These are phyloP conservation scores for Autographa gamma DNA, from an alignment of 2,888 invertebrate species.

Conservation along the genomic window DNA sequence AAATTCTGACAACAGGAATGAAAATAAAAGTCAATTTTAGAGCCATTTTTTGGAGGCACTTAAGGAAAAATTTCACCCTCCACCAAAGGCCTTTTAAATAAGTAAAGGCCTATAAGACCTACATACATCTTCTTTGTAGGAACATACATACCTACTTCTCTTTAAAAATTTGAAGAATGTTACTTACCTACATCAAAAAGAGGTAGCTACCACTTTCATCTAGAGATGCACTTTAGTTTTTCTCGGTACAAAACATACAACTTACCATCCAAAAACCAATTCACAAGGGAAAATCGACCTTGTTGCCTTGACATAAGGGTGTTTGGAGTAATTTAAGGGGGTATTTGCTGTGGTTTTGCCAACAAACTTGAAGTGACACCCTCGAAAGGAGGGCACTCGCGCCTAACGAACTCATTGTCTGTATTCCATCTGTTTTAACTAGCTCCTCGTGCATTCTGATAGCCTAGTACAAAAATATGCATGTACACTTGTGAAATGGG, in stretches of 20 bases:
- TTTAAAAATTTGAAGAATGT: slow-evolving; percentile 39
- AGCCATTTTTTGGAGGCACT: neutral
- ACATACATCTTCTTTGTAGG: neutral
- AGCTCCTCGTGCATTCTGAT: slow-evolving; percentile 45
- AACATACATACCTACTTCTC: neutral
- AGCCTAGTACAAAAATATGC: slow-evolving; percentile 38
- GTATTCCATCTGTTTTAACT: slow-evolving; percentile 57
- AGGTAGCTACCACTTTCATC: slow-evolving; percentile 41
- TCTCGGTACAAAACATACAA: slow-evolving; percentile 23
- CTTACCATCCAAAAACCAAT: slow-evolving; percentile 1
- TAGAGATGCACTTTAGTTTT: slow-evolving; percentile 53
- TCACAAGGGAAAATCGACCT: slow-evolving; percentile 20
- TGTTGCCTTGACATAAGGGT: slow-evolving; percentile 20
- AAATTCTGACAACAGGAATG: too few relatives aligned
- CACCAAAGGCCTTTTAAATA: neutral
- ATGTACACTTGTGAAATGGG: too few relatives aligned
- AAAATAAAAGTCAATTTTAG: too few relatives aligned
- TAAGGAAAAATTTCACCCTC: neutral
- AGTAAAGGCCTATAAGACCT: too few relatives aligned
- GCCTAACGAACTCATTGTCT: slow-evolving; percentile 86
- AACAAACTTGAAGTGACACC: slow-evolving; percentile 75
- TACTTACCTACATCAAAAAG: slow-evolving; percentile 32
- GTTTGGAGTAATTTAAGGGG: neutral
- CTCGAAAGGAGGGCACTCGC: slow-evolving; percentile 75
- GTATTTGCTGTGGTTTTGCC: slow-evolving; percentile 47